These are phyloP conservation scores for Ophioninae sp. DNA, from an alignment of 2,888 invertebrate species.

Conservation along the genomic window DNA sequence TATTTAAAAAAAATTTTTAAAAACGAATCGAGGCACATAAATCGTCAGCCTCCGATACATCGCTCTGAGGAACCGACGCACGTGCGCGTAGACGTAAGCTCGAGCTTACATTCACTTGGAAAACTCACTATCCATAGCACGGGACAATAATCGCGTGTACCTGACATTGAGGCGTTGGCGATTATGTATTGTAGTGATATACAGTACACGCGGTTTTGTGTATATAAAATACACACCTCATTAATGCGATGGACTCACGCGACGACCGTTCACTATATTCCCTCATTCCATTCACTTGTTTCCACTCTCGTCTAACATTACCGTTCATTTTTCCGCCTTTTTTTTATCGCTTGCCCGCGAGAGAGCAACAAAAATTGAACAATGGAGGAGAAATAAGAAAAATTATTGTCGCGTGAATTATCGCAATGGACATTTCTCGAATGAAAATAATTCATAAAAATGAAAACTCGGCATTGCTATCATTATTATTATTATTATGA, in stretches of 20 bases:
- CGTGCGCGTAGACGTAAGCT: neutral
- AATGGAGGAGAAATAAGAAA: conserved; percentile 11
- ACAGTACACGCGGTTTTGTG: conserved; percentile 2
- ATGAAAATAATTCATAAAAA: neutral
- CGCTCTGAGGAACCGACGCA: conserved; percentile 6
- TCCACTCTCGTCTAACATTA: conserved; percentile 19
- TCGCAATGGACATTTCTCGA: neutral
- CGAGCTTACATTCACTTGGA: conserved; percentile 24
- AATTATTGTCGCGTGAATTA: conserved; percentile 9
- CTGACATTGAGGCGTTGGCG: conserved; percentile 50
- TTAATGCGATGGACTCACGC: conserved; percentile 56
- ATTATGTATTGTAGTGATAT: conserved; percentile 28
- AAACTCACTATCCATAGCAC: conserved; percentile 19
- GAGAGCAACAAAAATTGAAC: conserved; percentile 21
- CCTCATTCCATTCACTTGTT: conserved; percentile 53
- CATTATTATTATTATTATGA: conserved; percentile 2
- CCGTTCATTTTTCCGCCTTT: conserved; percentile 7
- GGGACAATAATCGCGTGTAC: conserved; percentile 46
- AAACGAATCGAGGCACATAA: conserved; percentile 1
- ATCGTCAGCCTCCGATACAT: conserved; percentile 14
- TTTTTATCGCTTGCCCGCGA: conserved; percentile 17
- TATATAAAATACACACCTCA: conserved; percentile 38
- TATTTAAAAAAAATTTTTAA: conserved; percentile 7
- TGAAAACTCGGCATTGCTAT: neutral
- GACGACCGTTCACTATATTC: conserved; percentile 43